Evolutionary conservation across 2,797 vertebrate genomes (phyloP).

Genomic region (Bufotes viridis): DNA sequence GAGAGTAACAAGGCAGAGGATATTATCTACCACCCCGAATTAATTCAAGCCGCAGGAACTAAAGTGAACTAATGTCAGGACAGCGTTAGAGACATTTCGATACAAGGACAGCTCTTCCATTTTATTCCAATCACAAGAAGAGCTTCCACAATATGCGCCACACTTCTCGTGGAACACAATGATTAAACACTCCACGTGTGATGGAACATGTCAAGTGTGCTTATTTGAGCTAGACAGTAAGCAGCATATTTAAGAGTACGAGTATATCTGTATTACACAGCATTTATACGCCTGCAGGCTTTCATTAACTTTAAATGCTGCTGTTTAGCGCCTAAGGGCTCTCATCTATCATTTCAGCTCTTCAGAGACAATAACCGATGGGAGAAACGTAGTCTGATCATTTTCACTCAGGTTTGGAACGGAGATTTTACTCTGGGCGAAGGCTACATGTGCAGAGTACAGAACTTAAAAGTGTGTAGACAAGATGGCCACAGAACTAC

Average conservation of each 20-base stretch:
- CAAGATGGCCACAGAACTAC: neutral
- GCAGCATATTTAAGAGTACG: neutral
- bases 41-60: neutral
- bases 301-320: constrained; percentile 47
- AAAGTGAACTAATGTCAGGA: neutral
- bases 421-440: neutral
- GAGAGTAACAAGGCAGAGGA: neutral
- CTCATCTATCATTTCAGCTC: constrained; percentile 40
- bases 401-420: neutral
- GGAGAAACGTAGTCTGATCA: constrained; percentile 1
- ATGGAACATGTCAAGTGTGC: constrained; percentile 45
- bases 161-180: constrained; percentile 22
- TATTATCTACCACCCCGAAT: neutral
- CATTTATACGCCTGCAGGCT: constrained; percentile 38
- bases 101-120: neutral
- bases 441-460: neutral
- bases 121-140: constrained; percentile 7
- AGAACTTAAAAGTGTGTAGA: neutral
- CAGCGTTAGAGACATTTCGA: neutral
- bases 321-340: constrained; percentile 22
- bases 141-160: neutral
- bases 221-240: neutral
- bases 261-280: constrained; percentile 19
- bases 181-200: constrained; percentile 40
- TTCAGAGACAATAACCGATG: constrained; percentile 26